These are phyloP conservation scores for Mustela erminea DNA, from an alignment of 2,797 vertebrate genomes.

Conservation along the genomic window DNA sequence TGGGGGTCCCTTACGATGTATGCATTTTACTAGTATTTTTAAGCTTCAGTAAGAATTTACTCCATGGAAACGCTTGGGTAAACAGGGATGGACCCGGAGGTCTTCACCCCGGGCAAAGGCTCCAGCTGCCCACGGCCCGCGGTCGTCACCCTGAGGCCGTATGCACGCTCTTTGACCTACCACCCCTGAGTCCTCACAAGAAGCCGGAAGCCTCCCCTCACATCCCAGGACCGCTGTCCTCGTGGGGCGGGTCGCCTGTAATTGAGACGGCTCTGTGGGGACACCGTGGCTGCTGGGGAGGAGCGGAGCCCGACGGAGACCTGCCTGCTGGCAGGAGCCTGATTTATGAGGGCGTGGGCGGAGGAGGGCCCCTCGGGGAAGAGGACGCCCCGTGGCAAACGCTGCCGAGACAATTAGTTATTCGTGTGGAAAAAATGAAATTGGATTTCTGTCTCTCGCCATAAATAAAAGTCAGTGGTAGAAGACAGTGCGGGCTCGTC, in stretches of 20 bases:
- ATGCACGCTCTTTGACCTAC: background rate
- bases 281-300: fast-evolving
- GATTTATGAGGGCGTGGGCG: background rate
- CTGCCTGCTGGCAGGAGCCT: background rate
- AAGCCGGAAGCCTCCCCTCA: fast-evolving
- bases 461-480: slow-evolving; percentile 75
- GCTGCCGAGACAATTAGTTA: slow-evolving; percentile 74
- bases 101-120: background rate
- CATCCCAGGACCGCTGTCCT: too few species aligned
- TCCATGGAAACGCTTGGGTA: background rate
- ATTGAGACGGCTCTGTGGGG: background rate
- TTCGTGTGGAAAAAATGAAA: slow-evolving; percentile 77
- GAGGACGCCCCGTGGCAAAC: slow-evolving; percentile 74
- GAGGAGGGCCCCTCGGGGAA: background rate
- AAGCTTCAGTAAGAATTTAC: background rate
- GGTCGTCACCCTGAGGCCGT: fast-evolving
- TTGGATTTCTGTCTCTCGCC: slow-evolving; percentile 76
- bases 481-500: slow-evolving; percentile 1
- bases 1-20: fast-evolving
- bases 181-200: too few species aligned
- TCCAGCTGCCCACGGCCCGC: fast-evolving
- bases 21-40: background rate
- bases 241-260: too few species aligned
- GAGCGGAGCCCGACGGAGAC: background rate
- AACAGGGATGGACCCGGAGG: background rate